Conservation (phyloP, 2,888 invertebrate genomes). For the Trichogramma evanescens region DNA sequence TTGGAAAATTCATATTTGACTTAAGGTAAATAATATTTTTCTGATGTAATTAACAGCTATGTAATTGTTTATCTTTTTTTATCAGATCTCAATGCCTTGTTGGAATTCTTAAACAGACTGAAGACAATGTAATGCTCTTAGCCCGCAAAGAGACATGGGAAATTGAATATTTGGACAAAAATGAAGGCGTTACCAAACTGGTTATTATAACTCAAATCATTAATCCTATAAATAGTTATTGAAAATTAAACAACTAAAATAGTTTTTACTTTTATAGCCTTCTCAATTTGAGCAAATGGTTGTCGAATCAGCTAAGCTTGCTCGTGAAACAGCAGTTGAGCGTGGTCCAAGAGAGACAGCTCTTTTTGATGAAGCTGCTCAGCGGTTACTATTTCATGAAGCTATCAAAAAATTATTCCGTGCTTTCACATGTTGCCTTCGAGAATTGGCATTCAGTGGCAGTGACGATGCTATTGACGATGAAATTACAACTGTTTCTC, state of each 20-base stretch:
- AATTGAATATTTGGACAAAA: slow-evolving; percentile 74
- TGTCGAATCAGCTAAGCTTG: slow-evolving; percentile 63
- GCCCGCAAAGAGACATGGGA: slow-evolving; percentile 77
- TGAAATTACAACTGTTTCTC: slow-evolving; percentile 54
- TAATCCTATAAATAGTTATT: slow-evolving; percentile 3
- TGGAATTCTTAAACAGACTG: slow-evolving; percentile 76
- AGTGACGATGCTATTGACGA: slow-evolving; percentile 58
- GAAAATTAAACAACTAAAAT: neutral
- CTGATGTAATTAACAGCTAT: neutral
- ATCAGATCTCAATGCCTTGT: slow-evolving; percentile 70
- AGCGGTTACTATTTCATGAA: slow-evolving; percentile 38
- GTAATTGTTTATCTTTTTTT: neutral
- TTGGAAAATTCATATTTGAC: slow-evolving; percentile 79
- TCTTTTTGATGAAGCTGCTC: slow-evolving; percentile 51
- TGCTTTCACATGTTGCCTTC: slow-evolving; percentile 55
- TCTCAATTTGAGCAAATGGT: slow-evolving; percentile 66
- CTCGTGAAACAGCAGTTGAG: slow-evolving; percentile 64
- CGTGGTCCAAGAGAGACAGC: slow-evolving; percentile 62
- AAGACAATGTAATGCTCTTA: slow-evolving; percentile 67
- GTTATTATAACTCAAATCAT: slow-evolving; percentile 43
- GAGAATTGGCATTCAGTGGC: slow-evolving; percentile 64
- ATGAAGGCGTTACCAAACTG: slow-evolving; percentile 77
- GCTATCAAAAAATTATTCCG: slow-evolving; percentile 40
- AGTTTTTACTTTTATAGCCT: slow-evolving; percentile 51
- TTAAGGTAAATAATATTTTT: slow-evolving; percentile 52